These are phyloP conservation scores for Agelas oroides DNA, from an alignment of 37 sponge, comb jelly and placozoan species.

Conservation along the genomic window DNA sequence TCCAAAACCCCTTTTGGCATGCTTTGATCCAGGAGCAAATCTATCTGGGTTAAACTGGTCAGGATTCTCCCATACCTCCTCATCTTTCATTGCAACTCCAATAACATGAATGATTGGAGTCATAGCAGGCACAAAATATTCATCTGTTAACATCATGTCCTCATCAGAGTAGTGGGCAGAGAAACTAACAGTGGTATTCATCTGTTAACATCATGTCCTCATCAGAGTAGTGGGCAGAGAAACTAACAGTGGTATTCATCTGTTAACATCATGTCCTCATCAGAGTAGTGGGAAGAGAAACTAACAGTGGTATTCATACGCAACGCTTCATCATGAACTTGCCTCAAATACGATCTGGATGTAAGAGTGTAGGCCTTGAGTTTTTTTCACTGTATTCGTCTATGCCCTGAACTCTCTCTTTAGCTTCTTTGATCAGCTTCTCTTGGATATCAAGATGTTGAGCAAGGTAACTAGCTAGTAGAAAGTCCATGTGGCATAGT, in stretches of 20 bases:
- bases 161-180: constrained; percentile 23
- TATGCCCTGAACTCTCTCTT: neutral
- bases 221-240: constrained; percentile 25
- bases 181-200: constrained; percentile 31
- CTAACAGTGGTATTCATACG: constrained; percentile 13
- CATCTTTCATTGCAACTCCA: constrained; percentile 36
- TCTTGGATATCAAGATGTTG: constrained; percentile 35
- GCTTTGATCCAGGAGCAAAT: constrained; percentile 33
- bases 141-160: constrained; percentile 13
- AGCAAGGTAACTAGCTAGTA: constrained; percentile 33
- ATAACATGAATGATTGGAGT: constrained; percentile 55
- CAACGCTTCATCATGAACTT: constrained; percentile 44
- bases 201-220: constrained; percentile 9
- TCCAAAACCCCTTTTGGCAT: constrained; percentile 41
- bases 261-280: constrained; percentile 11
- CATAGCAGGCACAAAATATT: constrained; percentile 44
- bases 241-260: constrained; percentile 29
- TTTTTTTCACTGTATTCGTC: constrained; percentile 26
- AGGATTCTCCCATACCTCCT: constrained; percentile 36
- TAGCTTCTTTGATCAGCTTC: constrained; percentile 18
- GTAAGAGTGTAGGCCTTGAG: constrained; percentile 29
- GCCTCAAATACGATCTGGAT: constrained; percentile 35
- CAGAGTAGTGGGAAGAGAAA: constrained; percentile 21
- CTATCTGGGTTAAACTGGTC: constrained; percentile 47
- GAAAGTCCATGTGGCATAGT: constrained; percentile 37